phyloP scores from a whole-genome alignment of 2,797 vertebrate species.

The Apogon hyalosoma region DNA sequence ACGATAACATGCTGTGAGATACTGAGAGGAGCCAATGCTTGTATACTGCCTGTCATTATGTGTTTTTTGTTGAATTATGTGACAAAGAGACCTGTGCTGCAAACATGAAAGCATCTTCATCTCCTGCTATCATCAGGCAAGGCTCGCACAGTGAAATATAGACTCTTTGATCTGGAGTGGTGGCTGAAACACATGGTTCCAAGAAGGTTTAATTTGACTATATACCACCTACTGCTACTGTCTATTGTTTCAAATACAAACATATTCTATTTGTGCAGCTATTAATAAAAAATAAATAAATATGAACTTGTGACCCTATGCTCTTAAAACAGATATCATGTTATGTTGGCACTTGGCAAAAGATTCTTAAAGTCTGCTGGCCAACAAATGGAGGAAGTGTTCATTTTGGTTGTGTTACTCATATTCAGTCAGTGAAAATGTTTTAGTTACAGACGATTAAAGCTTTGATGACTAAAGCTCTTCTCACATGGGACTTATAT shows the following conservation, averaged over 20 bases:
- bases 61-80: constrained; percentile 68
- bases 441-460: no score
- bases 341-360: neutral
- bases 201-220: constrained; percentile 34
- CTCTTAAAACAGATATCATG: constrained; percentile 37
- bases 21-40: constrained; percentile 34
- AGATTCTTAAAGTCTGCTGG: no score
- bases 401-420: no score
- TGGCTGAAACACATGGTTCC: constrained; percentile 49
- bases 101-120: constrained; percentile 78
- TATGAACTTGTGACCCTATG: constrained; percentile 34
- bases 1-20: constrained; percentile 26
- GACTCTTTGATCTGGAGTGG: constrained; percentile 70
- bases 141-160: constrained; percentile 56
- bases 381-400: no score
- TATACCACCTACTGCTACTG: constrained; percentile 2
- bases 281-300: constrained; percentile 44
- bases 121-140: constrained; percentile 69
- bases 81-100: constrained; percentile 69
- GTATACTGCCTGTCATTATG: constrained; percentile 68
- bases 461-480: no score
- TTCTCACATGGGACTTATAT: no score
- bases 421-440: no score
- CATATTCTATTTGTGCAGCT: constrained; percentile 9
- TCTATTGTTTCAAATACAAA: constrained; percentile 32